Base-by-base conservation (phyloP, 2,888 invertebrate species). In the Mythimna lalbum region DNA sequence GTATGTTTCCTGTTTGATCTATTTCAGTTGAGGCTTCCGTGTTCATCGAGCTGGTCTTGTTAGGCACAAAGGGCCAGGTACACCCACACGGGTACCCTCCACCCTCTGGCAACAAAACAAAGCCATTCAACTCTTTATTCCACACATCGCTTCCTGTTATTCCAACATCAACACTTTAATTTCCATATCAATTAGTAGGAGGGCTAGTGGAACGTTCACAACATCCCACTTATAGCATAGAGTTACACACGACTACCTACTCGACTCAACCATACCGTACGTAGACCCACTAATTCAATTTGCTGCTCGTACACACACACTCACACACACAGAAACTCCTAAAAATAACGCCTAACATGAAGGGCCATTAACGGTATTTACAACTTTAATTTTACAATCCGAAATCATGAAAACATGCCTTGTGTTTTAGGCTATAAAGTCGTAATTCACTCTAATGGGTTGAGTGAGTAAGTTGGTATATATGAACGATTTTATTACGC, bases 401-500 rank as follows among this genome's bases (percentile, higher is more conserved):
- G 31, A 73, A 63, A 82, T 69, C 53, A 63, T 59, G 39, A 80
- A 69, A 77, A 85, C 67, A 82, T 9, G 47, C 43, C 63, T 59
- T 79, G 64, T 63, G 0, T 0, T 0, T 0, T 0, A 27, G 0
- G 0, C 0, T 0, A 43, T 82, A 85, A 52, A 53, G 71, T 59
- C 43, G 36, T 49, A 60, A 62, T 62, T 78, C 0, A 33, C 9
- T 64, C 39, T 60, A 23, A 17, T n/a, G n/a, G 27, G 1, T 27
- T 69, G 80, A 60, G 17, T 19, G 0, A 14, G 9, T 76, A 77
- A 63, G 31, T 80, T 87, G 72, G 87, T 83, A 59, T 78, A 70
- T 89, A 89, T 86, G 89, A 87, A 89, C 88, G 87, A 87, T 89
- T 89, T 90, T 90, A 90, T 89, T 89, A 88, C 82, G 76, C 77